Conservation (phyloP, 2,113 vertebrate genomes). For the mouse (Mus musculus) region DNA sequence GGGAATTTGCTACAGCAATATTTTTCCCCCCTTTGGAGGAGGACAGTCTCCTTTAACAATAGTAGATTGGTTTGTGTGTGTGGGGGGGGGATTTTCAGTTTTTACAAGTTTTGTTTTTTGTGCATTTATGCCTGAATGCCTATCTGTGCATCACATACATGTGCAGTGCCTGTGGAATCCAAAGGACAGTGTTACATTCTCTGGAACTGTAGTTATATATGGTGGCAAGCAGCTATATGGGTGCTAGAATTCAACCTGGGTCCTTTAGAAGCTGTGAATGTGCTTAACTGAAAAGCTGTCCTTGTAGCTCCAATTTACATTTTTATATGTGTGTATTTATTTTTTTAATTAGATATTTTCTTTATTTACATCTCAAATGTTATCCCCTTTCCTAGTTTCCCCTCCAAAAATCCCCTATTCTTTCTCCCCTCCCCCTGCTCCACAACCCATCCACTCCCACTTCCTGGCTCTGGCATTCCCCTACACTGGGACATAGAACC, state of each 20-base stretch:
- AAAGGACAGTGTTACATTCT: background rate
- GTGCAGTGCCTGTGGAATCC: background rate
- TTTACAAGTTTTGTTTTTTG: background rate
- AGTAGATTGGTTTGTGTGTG: background rate
- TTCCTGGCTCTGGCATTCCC: no score
- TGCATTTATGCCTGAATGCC: no score
- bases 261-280: background rate
- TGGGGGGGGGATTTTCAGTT: background rate
- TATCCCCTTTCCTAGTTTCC: no score
- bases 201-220: background rate
- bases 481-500: no score
- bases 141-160: background rate
- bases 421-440: no score
- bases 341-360: no score
- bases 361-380: no score
- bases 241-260: background rate
- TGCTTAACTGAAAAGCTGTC: background rate
- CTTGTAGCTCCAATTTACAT: background rate
- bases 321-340: background rate
- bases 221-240: background rate
- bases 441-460: no score
- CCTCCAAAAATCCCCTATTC: no score
- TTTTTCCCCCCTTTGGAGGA: constrained; percentile 37
- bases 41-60: background rate
- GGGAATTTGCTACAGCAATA: background rate